phyloP scores from a whole-genome alignment of 1,140 invertebrate species.

The Drosophila oshimai region DNA sequence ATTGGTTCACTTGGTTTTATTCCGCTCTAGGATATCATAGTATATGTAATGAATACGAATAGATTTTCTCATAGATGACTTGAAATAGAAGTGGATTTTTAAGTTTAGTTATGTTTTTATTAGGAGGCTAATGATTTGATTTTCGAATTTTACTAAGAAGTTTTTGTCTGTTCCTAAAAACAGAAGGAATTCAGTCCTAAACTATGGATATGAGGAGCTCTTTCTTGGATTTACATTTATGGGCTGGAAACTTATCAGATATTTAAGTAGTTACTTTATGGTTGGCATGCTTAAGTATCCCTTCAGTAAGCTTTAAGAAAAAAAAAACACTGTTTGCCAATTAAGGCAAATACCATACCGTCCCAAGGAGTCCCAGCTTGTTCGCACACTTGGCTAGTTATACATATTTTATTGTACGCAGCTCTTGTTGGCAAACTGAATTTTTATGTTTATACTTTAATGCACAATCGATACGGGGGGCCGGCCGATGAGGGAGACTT shows the following conservation, averaged over 20 bases:
- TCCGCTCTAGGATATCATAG: conserved; percentile 18
- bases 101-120: background rate
- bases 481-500: conserved; percentile 1
- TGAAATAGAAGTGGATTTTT: conserved; percentile 13
- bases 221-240: conserved; percentile 4
- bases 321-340: conserved; percentile 27
- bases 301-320: conserved; percentile 8
- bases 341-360: conserved; percentile 28
- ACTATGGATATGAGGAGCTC: conserved; percentile 56
- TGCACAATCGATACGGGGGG: conserved; percentile 54
- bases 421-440: conserved; percentile 50
- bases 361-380: background rate
- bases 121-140: conserved; percentile 10
- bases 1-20: conserved; percentile 59
- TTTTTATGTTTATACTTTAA: conserved; percentile 67
- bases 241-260: background rate
- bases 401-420: conserved; percentile 60
- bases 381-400: conserved; percentile 31
- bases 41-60: conserved; percentile 2
- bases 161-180: conserved; percentile 13
- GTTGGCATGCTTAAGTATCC: conserved; percentile 7
- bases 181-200: conserved; percentile 57
- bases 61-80: conserved; percentile 15
- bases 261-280: background rate
- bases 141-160: conserved; percentile 15